A percentile compares a stretch with the other conserved stretches of the same genome.
phyloP scores from a whole-genome alignment of 2,113 vertebrate species.

The Synodontis membranacea region DNA sequence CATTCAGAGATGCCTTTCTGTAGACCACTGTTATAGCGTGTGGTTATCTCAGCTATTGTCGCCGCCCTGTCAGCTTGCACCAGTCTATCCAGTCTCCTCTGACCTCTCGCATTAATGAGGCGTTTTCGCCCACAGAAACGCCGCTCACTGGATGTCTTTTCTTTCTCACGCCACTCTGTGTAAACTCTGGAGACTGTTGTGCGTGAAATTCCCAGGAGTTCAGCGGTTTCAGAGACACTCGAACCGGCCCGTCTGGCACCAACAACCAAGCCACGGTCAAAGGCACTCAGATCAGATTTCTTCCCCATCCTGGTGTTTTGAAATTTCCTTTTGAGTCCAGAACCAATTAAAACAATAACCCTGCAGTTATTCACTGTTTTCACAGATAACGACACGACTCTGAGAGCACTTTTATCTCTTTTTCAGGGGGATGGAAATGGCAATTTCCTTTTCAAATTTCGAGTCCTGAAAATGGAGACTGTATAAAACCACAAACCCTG shows the following conservation, averaged over 20 bases:
- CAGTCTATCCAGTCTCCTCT: neutral
- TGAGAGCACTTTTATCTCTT: neutral
- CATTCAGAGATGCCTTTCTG: neutral
- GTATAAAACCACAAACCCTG: too few species aligned
- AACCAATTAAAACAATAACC: too few species aligned
- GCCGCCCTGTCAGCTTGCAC: constrained; percentile 5
- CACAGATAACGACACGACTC: neutral
- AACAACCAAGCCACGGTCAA: too few species aligned
- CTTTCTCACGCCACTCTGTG: neutral
- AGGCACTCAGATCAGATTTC: neutral
- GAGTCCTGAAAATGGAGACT: too few species aligned
- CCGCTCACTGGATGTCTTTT: neutral
- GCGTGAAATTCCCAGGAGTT: too few species aligned
- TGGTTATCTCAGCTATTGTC: neutral
- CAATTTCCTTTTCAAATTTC: too few species aligned
- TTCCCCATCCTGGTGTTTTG: neutral
- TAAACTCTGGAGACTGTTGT: too few species aligned
- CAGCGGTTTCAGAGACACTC: too few species aligned
- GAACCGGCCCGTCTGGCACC: too few species aligned
- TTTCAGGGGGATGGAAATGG: too few species aligned
- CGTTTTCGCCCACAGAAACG: neutral
- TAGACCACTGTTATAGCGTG: neutral
- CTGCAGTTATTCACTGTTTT: too few species aligned
- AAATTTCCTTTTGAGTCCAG: neutral
- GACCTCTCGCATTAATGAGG: neutral